Base-by-base conservation (phyloP, 2,113 vertebrate species). In the Melanerpes aurifrons region DNA sequence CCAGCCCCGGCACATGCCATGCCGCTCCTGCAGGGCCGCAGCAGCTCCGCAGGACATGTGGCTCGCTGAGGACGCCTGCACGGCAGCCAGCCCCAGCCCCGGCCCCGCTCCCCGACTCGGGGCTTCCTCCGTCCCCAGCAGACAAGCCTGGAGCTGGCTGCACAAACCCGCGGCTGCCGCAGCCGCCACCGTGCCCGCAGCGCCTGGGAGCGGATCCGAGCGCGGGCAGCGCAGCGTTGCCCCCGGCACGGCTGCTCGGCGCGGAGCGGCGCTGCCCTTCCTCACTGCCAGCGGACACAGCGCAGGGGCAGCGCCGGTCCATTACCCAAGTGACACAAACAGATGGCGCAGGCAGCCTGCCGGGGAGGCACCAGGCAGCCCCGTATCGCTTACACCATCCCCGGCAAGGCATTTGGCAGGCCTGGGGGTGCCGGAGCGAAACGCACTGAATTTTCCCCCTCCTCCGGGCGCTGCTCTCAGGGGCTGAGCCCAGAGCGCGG, bases 21-120 rank as follows among this genome's bases (percentile, higher is more conserved):
- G 80, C 90, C 90, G 69, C 90, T 94, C 89, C 92, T 86, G 93
- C 72, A 75, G 71, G 85, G 83, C 83, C 45, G 45, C 80, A 40
- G 90, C 1, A 3, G 85, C 75, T 70, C 3, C 12, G 80, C 37
- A 56, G 3, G n/a, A 74, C 56, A 93, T 72, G 48, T 88, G 95
- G 93, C 93, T 82, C 66, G 80, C 32, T 40, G 31, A 14, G 21
- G 50, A 57, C 35, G 29, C 62, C 79, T 66, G 88, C 69, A 64
- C 12, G 1, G 1, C 80, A 68, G 88, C 88, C 73, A 93, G 88
- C 74, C 68, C 88, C 73, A 93, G 88, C 74, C 68, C 84, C 1
- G 0, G 29, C 75, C 91, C 58, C 86, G 82, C 62, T 82, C 63
- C 82, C 67, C 15, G 12, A 6, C 80, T 70, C 50, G 1, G 1